Evolutionary conservation across 2,888 invertebrate genomes (phyloP).

Genomic region (Cerceris rybyensis): DNA sequence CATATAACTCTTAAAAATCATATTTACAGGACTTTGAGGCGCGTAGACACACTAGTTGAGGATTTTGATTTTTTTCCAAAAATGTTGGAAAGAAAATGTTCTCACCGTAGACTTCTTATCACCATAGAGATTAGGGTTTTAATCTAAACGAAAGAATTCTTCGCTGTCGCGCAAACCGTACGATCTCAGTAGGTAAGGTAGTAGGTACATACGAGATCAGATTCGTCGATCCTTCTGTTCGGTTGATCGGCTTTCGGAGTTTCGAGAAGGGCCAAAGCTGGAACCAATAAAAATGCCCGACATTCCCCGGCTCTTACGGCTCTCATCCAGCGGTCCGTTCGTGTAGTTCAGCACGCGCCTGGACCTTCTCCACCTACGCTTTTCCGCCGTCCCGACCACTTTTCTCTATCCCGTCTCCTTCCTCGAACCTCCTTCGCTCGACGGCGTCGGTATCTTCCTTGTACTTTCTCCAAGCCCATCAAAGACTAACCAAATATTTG

Average conservation of each 20-base stretch:
- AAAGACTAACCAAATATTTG: conserved; percentile 81
- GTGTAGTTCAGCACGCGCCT: conserved; percentile 51
- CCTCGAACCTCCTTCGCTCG: conserved; percentile 27
- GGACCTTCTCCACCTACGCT: conserved; percentile 29
- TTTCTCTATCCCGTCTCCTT: conserved; percentile 31
- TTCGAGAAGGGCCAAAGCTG: conserved; percentile 55
- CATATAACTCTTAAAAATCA: too few species aligned
- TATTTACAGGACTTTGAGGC: too few species aligned
- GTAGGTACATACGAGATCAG: conserved; percentile 57
- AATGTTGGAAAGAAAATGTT: too few species aligned
- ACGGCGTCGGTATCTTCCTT: conserved; percentile 52
- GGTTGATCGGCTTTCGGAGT: conserved; percentile 59
- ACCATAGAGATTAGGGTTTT: too few species aligned
- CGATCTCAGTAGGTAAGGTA: not conserved
- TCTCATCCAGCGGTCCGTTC: conserved; percentile 51
- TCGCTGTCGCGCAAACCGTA: too few species aligned
- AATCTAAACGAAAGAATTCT: too few species aligned
- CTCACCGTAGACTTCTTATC: too few species aligned
- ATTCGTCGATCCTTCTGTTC: conserved; percentile 58
- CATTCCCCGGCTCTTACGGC: conserved; percentile 73
- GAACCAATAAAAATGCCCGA: conserved; percentile 80
- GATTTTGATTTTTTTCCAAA: too few species aligned
- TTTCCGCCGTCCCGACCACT: conserved; percentile 26
- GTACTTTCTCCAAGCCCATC: conserved; percentile 73
- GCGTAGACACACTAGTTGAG: too few species aligned